A percentile compares a stretch with the other conserved stretches of the same genome.
Conservation (phyloP, 2,888 invertebrate genomes). For the Drosophila antonietae region DNA sequence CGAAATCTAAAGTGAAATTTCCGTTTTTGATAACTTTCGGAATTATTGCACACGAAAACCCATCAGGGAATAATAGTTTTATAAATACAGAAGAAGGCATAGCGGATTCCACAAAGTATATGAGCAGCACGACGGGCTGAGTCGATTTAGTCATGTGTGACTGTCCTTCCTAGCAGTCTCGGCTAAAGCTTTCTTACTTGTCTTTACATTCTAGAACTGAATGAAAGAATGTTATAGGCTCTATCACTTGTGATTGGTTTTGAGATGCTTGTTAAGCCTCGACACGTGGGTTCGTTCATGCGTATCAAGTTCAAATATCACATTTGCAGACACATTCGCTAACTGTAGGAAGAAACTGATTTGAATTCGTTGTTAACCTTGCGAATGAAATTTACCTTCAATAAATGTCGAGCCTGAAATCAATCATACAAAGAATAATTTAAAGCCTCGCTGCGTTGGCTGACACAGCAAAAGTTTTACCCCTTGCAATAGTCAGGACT, state of each 20-base stretch:
- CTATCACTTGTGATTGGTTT: conserved; percentile 17
- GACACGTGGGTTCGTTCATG: conserved; percentile 54
- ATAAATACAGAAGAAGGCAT: too few relatives aligned
- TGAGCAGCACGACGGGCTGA: too few relatives aligned
- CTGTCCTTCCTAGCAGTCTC: too few relatives aligned
- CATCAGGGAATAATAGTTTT: too few relatives aligned
- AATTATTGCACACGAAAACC: too few relatives aligned
- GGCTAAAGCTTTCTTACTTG: too few relatives aligned
- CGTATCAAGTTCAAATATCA: conserved; percentile 54
- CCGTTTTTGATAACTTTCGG: too few relatives aligned
- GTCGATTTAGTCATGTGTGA: too few relatives aligned
- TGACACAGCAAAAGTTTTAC: background rate
- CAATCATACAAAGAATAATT: conserved; percentile 5
- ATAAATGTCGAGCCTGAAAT: conserved; percentile 5
- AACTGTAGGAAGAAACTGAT: conserved; percentile 20
- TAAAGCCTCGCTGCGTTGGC: background rate
- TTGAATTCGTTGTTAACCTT: conserved; percentile 29
- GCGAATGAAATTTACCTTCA: conserved; percentile 14
- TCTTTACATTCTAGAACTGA: conserved; percentile 2
- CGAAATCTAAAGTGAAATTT: too few relatives aligned
- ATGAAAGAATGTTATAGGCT: conserved; percentile 30
- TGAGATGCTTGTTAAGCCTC: conserved; percentile 26
- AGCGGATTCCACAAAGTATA: too few relatives aligned
- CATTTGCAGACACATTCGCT: conserved; percentile 10
- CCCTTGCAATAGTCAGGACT: background rate